A percentile compares a stretch with the other conserved stretches of the same genome.
phyloP scores from a whole-genome alignment of 2,797 vertebrate genomes.

The Ctenochaetus hawaiiensis region DNA sequence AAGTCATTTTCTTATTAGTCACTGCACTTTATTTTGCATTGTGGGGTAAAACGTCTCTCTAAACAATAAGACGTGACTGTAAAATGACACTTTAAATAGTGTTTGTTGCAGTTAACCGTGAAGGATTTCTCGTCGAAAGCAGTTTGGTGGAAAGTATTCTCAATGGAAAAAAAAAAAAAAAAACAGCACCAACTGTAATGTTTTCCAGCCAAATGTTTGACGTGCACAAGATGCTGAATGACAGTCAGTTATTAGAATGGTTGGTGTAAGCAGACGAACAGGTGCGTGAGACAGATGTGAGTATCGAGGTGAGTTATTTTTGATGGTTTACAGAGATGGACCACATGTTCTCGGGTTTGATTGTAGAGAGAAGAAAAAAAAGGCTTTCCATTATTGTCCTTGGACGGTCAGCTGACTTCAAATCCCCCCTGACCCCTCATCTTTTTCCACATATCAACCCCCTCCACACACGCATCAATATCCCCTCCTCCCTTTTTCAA shows the following conservation, averaged over 20 bases:
- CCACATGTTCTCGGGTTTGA: neutral
- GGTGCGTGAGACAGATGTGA: neutral
- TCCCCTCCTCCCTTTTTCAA: conserved; percentile 29
- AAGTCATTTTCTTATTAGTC: conserved; percentile 37
- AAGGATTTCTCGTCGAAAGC: conserved; percentile 13
- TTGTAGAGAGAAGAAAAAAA: neutral
- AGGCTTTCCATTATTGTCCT: conserved; percentile 32
- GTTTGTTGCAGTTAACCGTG: conserved; percentile 1
- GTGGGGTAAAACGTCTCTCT: conserved; percentile 17
- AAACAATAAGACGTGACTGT: conserved; percentile 9
- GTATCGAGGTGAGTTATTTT: conserved; percentile 14
- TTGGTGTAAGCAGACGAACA: conserved; percentile 14
- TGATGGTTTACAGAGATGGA: neutral
- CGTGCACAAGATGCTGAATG: conserved; percentile 18
- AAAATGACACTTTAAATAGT: neutral
- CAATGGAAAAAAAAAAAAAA: neutral
- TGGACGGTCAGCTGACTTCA: conserved; percentile 47
- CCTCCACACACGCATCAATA: conserved; percentile 55
- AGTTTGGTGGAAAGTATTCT: conserved; percentile 23
- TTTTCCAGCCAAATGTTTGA: conserved; percentile 23
- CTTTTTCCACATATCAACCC: neutral
- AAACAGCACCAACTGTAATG: conserved; percentile 6
- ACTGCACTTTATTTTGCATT: conserved; percentile 15
- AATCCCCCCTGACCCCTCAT: conserved; percentile 9
- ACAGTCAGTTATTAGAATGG: conserved; percentile 5